A percentile compares a stretch with the other conserved stretches of the same genome.
phyloP scores from a whole-genome alignment of 2,113 vertebrate genomes.

The Stegastes partitus region DNA sequence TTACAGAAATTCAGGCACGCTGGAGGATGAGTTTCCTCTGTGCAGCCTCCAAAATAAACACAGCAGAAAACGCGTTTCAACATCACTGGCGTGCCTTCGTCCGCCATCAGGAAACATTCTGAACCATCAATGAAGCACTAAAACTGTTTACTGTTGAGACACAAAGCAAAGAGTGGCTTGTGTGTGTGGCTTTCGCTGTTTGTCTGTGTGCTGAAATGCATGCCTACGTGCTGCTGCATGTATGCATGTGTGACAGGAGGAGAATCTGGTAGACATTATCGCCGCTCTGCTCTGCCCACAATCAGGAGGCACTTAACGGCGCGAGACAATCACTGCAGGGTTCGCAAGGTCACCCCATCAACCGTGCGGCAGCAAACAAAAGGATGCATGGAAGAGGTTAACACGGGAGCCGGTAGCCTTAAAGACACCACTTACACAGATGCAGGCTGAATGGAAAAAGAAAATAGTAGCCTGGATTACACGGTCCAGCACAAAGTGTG shows the following conservation, averaged over 20 bases:
- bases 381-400: slow-evolving; percentile 52
- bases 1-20: slow-evolving; percentile 1
- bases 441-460: slow-evolving; percentile 33
- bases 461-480: slow-evolving; percentile 73
- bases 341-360: slow-evolving; percentile 69
- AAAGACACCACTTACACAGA: slow-evolving; percentile 62
- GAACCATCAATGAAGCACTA: slow-evolving; percentile 35
- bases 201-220: slow-evolving; percentile 27
- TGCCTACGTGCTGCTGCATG: slow-evolving; percentile 44
- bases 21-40: slow-evolving; percentile 21
- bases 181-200: not conserved
- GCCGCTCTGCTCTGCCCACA: slow-evolving; percentile 60
- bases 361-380: slow-evolving; percentile 74
- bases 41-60: slow-evolving; percentile 54
- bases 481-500: slow-evolving; percentile 55
- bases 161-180: slow-evolving; percentile 13
- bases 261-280: slow-evolving; percentile 79
- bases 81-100: slow-evolving; percentile 48
- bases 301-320: slow-evolving; percentile 75
- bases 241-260: slow-evolving; percentile 39
- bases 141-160: slow-evolving; percentile 57
- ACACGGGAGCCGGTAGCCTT: slow-evolving; percentile 53
- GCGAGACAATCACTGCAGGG: slow-evolving; percentile 65
- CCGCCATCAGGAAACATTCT: slow-evolving; percentile 62
- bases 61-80: slow-evolving; percentile 55